These are phyloP conservation scores for Picathartes gymnocephalus DNA, from an alignment of 2,113 vertebrate genomes.

Conservation along the genomic window DNA sequence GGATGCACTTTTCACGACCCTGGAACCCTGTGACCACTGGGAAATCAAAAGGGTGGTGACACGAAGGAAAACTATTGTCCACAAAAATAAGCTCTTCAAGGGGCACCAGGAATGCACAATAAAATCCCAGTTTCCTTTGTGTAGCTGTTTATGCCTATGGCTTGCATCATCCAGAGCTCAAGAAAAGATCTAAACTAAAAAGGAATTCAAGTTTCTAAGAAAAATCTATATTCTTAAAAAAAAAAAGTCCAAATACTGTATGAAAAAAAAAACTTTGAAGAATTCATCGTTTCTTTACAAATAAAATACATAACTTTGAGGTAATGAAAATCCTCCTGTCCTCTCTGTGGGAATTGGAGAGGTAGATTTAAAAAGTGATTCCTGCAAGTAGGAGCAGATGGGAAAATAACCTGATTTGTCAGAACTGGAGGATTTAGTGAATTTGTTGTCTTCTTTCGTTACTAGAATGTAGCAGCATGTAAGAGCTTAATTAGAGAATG, in stretches of 20 bases:
- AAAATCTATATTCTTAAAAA: neutral
- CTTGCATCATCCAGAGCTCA: constrained; percentile 52
- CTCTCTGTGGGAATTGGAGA: neutral
- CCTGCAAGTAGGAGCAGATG: constrained; percentile 26
- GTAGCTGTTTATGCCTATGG: constrained; percentile 43
- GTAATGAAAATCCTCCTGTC: constrained; percentile 10
- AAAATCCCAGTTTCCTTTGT: constrained; percentile 67
- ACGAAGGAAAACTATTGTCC: constrained; percentile 65
- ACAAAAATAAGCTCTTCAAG: constrained; percentile 64
- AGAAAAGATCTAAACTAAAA: constrained; percentile 42
- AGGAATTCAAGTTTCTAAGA: constrained; percentile 19
- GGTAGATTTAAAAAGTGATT: constrained; percentile 8
- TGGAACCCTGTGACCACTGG: constrained; percentile 66
- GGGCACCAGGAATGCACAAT: constrained; percentile 66
- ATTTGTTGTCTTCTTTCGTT: neutral
- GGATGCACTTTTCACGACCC: constrained; percentile 69
- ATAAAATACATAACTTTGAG: neutral
- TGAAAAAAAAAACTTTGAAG: neutral
- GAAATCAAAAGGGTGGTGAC: constrained; percentile 64
- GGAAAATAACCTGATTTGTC: constrained; percentile 38
- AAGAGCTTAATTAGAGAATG: constrained; percentile 18
- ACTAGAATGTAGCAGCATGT: neutral
- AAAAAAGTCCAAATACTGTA: neutral
- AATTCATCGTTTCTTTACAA: neutral
- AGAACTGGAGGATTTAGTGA: constrained; percentile 26